Percentiles rank a stretch among this genome's conserved stretches.
phyloP scores from a whole-genome alignment of 2,797 vertebrate genomes.

The Falco cherrug region DNA sequence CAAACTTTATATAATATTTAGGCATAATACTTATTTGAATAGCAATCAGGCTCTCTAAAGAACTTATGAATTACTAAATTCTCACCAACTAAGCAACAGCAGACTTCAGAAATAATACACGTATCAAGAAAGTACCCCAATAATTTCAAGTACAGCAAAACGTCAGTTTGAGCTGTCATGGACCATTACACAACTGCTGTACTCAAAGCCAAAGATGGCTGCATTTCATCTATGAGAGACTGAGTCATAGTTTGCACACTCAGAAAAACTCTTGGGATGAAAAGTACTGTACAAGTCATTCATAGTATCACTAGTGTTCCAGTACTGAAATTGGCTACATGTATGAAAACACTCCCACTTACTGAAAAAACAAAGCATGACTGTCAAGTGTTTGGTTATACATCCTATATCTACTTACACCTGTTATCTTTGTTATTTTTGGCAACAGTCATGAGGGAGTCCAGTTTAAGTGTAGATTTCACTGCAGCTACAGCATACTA shows the following conservation, averaged over 20 bases:
- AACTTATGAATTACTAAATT: constrained; percentile 22
- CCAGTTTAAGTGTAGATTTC: constrained; percentile 51
- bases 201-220: neutral
- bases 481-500: neutral
- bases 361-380: constrained; percentile 22
- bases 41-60: neutral
- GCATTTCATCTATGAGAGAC: neutral
- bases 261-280: neutral
- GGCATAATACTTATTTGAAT: neutral
- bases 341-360: neutral
- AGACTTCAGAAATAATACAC: neutral
- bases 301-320: neutral
- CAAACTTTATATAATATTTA: neutral
- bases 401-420: constrained; percentile 39
- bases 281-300: neutral
- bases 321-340: neutral
- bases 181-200: neutral
- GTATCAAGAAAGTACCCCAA: neutral
- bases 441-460: neutral
- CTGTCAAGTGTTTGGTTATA: constrained; percentile 27
- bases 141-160: neutral
- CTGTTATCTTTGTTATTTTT: constrained; percentile 69
- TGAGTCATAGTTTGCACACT: neutral
- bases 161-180: neutral
- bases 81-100: constrained; percentile 12